A percentile compares a stretch with the other conserved stretches of the same genome.
Evolutionary conservation across 2,888 invertebrate genomes (phyloP).

Genomic region (Amorpha juglandis): DNA sequence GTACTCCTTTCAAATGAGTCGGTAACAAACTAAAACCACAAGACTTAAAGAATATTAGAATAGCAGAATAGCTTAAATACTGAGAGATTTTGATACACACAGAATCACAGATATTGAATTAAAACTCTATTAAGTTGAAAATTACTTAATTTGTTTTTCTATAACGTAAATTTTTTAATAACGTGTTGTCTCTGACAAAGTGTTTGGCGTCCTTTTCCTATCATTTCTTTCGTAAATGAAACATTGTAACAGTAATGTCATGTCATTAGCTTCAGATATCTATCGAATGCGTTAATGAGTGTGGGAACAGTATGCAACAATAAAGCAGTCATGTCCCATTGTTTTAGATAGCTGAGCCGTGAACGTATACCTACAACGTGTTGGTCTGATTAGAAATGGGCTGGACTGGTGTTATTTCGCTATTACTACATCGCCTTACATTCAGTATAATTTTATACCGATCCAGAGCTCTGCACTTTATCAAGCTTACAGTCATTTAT

Average conservation of each 20-base stretch:
- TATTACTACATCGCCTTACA: not conserved
- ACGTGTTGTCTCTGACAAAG: no score
- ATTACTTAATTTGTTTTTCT: no score
- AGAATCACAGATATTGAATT: no score
- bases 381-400: not conserved
- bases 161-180: no score
- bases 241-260: not conserved
- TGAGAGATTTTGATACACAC: no score
- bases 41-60: no score
- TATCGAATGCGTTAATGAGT: not conserved
- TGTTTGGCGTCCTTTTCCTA: not conserved
- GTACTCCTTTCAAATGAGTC: no score
- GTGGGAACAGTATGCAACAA: constrained; percentile 19
- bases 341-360: not conserved
- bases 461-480: no score
- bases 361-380: not conserved
- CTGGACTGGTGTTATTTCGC: not conserved
- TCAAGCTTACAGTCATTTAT: not conserved
- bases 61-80: no score
- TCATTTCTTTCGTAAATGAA: not conserved
- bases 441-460: not conserved
- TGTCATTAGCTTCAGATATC: not conserved
- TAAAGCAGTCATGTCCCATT: not conserved
- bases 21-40: no score
- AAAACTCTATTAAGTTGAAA: no score